Evolutionary conservation across 2,797 vertebrate genomes (phyloP), one percentile per base, ranked within the genome.

Genomic region (Poeciliopsis presidionis): DNA sequence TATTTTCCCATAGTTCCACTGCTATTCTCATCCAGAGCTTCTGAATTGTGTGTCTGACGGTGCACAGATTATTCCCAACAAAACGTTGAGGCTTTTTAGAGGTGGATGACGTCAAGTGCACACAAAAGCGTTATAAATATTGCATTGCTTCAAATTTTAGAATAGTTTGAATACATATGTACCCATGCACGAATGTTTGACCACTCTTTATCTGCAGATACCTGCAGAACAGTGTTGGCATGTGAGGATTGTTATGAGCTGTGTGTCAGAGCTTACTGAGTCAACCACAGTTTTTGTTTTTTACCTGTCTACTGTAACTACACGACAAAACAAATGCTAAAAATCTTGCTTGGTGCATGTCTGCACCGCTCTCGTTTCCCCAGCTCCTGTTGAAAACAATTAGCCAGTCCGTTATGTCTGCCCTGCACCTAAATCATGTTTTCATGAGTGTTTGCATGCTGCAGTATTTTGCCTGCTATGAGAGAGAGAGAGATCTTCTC

Each of bases 241-340:
- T 86, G 75, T 45, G 28, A 75, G 39, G 25, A 55, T 77, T 7
- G 33, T 47, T 43, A 46, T 22, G 69, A 72, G 70, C 7, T 3
- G 73, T 81, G 75, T 86, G 90, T 92, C 90, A 87, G 83, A 82
- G 87, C 80, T 79, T 78, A 85, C 91, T 76, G 79, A 84, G 80
- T 81, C 72, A 79, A 80, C 81, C 83, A 77, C 87, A 57, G 81
- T 39, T 41, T 41, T 41, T 36, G 3, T 85, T 82, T 39, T 41
- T 67, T 63, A 67, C 36, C 36, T 4, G 18, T 5, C 4, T 67
- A 25, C 36, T 78, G 79, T 86, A 85, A 83, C 79, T 83, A 81
- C 86, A 57, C 81, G 79, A 92, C 87, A 84, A 79, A 90, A 85
- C 67, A 90, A 92, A 94, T 93, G 82, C 87, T 82, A 70, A 92